Evolutionary conservation across 2,888 invertebrate species (phyloP), one percentile per base, ranked within the genome.

Genomic region (Noctua janthina): DNA sequence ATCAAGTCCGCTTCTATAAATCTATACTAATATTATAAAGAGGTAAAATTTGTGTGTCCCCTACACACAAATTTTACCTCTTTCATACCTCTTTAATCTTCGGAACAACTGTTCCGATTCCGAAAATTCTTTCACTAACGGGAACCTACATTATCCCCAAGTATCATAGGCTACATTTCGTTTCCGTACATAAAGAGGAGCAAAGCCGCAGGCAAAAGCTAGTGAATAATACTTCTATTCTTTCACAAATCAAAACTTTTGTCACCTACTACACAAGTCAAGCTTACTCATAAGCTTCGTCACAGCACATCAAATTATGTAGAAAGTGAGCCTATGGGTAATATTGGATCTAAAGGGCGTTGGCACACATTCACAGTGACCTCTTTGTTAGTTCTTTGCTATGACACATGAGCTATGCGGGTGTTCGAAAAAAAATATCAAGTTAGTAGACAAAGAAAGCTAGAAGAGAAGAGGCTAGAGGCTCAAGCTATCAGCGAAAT

Each of bases 291-390:
- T 77, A 66, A 62, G 73, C 51, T 62, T 66, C 62, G 76, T 66
- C 74, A 81, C 64, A 75, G 49, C 35, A 49, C 51, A 66, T 81
- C 72, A 74, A 79, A 87, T 87, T 81, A 82, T 85, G 78, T 85
- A 86, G 86, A 86, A 86, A 86, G 86, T 76, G 35, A 39, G 78
- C 66, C 54, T 73, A 75, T 78, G 73, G n/a, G 59, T 13, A 17
- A 35, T 73, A 84, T 85, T 77, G 75, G 59, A 75, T 23, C 29
- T 74, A 79, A 84, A 88, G 88, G 86, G 85, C 85, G 39, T 74
- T 75, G 88, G 49, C 88, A 85, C 54, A 87, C 70, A 84, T 87
- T 71, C 76, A 59, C n/a, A 46, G 20, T 82, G 72, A 82, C 85
- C 88, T 74, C 82, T 77, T 73, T 84, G 49, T 1, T 39, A 49